Base-by-base conservation (phyloP, 2,113 vertebrate species). In the Neopipo cinnamomea region DNA sequence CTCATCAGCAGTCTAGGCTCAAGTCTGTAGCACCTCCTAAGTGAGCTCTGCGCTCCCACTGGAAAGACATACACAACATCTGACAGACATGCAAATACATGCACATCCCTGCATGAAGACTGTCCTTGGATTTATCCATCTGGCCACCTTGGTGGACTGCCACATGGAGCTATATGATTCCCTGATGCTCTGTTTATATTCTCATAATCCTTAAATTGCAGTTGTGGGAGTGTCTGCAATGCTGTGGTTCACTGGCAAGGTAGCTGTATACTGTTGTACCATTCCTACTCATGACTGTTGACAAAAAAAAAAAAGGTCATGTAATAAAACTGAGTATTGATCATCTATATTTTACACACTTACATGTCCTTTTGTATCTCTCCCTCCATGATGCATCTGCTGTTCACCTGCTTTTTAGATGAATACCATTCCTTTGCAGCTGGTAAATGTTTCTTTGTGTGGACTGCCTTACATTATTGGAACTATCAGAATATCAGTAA, bases 41-140 rank as follows among this genome's bases (percentile, higher is more conserved):
- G 61, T 4, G 9, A 67, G 39, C 49, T 84, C 70, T 68, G 66
- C 12, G 7, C 15, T 92, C 58, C 61, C n/a, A n/a, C 41, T 56
- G 25, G 71, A 21, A 70, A 80, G 50, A 73, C 8, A 28, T 5
- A 53, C 13, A 8, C 0, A 1, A 27, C 6, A 52, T n/a, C 7
- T 31, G 44, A 55, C 18, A 17, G 62, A 85, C 0, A 2, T 4
- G 33, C 1, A 5, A 63, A 46, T 8, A 11, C 0, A 0, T 12
- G 14, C 42, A 62, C 53, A 46, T 9, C 46, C 28, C 44, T 30
- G n/a, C 30, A 28, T 6, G 25, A 78, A 75, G n/a, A 28, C 5
- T 1, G 3, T 5, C 41, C 46, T 63, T 39, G 63, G 33, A 76
- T 88, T 77, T 71, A 70, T 53, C 50, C 1, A 0, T 13, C 55